Evolutionary conservation across 2,113 vertebrate species (phyloP).

Genomic region (Pelusios castaneus): DNA sequence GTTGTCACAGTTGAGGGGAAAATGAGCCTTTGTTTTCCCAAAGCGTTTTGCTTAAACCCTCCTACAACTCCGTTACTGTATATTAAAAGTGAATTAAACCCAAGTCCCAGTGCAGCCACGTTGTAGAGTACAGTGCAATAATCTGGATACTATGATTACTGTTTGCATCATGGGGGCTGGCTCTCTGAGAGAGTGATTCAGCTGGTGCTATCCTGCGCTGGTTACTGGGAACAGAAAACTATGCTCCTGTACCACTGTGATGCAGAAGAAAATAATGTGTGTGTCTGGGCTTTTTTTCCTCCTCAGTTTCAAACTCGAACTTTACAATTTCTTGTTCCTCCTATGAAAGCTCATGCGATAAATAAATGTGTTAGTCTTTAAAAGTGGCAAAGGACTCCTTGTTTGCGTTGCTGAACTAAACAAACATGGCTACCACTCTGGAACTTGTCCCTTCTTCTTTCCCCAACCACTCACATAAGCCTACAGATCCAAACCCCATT

Average conservation of each 20-base stretch:
- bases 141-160: conserved; percentile 64
- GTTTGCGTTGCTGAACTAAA: too few species aligned
- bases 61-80: not conserved
- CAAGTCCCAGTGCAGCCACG: conserved; percentile 39
- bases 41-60: not conserved
- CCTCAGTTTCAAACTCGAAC: not conserved
- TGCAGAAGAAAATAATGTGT: not conserved
- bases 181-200: not conserved
- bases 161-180: not conserved
- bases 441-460: not conserved
- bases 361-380: too few species aligned
- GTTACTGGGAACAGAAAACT: not conserved
- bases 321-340: not conserved
- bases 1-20: not conserved
- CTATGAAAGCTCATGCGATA: too few species aligned
- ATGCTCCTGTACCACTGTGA: not conserved
- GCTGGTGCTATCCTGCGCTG: too few species aligned
- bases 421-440: too few species aligned
- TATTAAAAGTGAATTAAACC: conserved; percentile 66
- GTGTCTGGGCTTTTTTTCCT: not conserved
- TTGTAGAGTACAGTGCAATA: not conserved
- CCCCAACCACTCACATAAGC: too few species aligned
- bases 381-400: too few species aligned
- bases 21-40: not conserved
- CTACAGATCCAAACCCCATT: accelerated